A percentile compares a stretch with the other conserved stretches of the same genome.
phyloP scores from a whole-genome alignment of 1,140 invertebrate species.

The Drosophila sulfurigaster region DNA sequence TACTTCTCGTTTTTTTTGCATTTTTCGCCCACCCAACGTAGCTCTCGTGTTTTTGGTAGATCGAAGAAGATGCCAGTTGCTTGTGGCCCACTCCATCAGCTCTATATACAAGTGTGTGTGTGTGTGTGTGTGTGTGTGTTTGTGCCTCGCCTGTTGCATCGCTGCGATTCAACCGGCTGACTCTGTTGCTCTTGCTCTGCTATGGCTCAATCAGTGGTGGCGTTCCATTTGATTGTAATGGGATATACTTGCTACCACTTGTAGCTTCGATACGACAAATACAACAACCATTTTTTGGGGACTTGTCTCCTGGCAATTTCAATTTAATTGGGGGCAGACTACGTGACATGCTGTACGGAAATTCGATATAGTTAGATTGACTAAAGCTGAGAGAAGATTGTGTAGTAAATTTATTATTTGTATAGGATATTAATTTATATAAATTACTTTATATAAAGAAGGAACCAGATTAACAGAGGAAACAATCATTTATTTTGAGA shows the following conservation, averaged over 20 bases:
- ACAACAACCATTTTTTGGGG: slow-evolving; percentile 1
- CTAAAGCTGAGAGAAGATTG: neutral
- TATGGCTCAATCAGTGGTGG: slow-evolving; percentile 80
- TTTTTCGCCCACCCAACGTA: slow-evolving; percentile 41
- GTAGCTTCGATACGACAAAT: slow-evolving; percentile 43
- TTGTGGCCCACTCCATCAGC: slow-evolving; percentile 5
- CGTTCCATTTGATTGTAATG: slow-evolving; percentile 76
- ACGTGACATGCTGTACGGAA: neutral
- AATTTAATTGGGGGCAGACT: slow-evolving; percentile 1
- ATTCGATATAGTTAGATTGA: neutral
- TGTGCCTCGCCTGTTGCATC: slow-evolving; percentile 41
- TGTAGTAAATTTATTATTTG: too few relatives aligned
- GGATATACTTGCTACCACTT: slow-evolving; percentile 67
- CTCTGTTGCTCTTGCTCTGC: slow-evolving; percentile 39
- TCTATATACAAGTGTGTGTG: neutral
- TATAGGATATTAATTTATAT: too few relatives aligned
- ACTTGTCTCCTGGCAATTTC: neutral
- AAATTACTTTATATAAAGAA: too few relatives aligned
- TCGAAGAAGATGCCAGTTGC: slow-evolving; percentile 63
- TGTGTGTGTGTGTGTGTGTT: slow-evolving; percentile 25
- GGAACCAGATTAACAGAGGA: too few relatives aligned
- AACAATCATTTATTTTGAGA: too few relatives aligned
- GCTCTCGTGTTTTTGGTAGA: slow-evolving; percentile 63
- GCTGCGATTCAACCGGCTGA: slow-evolving; percentile 46
- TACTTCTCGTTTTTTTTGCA: slow-evolving; percentile 11